phyloP scores from a whole-genome alignment of 1,140 invertebrate genomes.

The Drosophila kohkoa region DNA sequence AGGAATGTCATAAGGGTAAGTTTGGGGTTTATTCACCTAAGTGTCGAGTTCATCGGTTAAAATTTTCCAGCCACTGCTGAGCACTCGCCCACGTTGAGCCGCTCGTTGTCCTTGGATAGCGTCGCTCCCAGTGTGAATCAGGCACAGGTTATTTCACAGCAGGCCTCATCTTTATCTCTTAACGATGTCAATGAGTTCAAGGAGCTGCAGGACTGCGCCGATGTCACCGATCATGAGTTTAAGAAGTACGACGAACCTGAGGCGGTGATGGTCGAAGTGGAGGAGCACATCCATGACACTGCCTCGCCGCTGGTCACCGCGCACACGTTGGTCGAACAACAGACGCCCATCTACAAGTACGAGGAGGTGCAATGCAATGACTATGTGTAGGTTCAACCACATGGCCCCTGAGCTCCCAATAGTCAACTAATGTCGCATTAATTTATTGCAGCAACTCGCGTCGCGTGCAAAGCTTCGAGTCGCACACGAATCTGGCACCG shows the following conservation, averaged over 20 bases:
- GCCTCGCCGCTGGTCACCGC: conserved; percentile 88
- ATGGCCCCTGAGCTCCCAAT: not conserved
- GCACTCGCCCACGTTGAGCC: conserved; percentile 85
- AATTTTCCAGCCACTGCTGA: conserved; percentile 48
- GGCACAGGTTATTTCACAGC: conserved; percentile 85
- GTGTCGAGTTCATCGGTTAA: no score
- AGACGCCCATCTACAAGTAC: conserved; percentile 89
- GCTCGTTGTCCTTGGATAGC: conserved; percentile 91
- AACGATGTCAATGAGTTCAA: conserved; percentile 89
- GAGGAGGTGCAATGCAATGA: conserved; percentile 85
- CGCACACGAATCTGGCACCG: conserved; percentile 78
- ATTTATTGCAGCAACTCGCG: conserved; percentile 65
- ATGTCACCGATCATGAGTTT: conserved; percentile 80
- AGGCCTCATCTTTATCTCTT: conserved; percentile 90
- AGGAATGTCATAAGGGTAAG: conserved; percentile 71
- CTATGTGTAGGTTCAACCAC: conserved; percentile 62
- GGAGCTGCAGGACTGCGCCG: conserved; percentile 82
- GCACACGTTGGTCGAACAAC: conserved; percentile 87
- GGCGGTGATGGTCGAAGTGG: conserved; percentile 89
- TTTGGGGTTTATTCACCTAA: not conserved
- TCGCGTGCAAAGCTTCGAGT: conserved; percentile 80
- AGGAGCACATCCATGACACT: conserved; percentile 89
- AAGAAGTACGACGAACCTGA: conserved; percentile 86
- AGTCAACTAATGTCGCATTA: no score
- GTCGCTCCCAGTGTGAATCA: conserved; percentile 86